phyloP scores from a whole-genome alignment of 2,888 invertebrate species.

The Theristus sp. region DNA sequence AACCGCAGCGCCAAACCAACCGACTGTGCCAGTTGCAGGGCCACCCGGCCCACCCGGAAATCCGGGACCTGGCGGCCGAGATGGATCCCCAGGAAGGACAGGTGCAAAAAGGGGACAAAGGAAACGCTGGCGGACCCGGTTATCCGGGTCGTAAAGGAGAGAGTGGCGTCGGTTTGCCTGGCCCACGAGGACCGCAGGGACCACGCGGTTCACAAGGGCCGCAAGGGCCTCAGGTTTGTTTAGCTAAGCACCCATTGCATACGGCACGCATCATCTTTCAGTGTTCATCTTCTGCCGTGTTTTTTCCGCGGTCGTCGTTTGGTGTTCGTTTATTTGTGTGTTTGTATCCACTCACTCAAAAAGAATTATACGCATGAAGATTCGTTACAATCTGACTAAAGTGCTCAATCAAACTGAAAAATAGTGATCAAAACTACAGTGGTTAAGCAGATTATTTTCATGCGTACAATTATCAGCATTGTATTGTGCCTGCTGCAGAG shows the following conservation, averaged over 20 bases:
- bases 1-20: too few relatives aligned
- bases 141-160: neutral
- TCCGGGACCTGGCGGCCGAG: neutral
- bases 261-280: too few relatives aligned
- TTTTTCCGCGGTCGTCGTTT: neutral
- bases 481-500: too few relatives aligned
- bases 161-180: neutral
- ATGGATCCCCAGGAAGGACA: neutral
- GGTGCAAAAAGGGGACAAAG: neutral
- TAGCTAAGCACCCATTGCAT: too few relatives aligned
- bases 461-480: too few relatives aligned
- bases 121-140: neutral
- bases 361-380: too few relatives aligned
- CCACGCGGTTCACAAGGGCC: conserved; percentile 2
- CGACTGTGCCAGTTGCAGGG: too few relatives aligned
- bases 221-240: neutral
- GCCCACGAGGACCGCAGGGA: conserved; percentile 4
- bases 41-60: conserved; percentile 3
- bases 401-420: too few relatives aligned
- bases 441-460: too few relatives aligned
- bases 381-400: too few relatives aligned
- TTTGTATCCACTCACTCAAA: neutral
- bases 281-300: too few relatives aligned
- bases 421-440: too few relatives aligned
- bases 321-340: neutral